Conservation (phyloP, 2,888 invertebrate genomes). For the Cordilura impudica region DNA sequence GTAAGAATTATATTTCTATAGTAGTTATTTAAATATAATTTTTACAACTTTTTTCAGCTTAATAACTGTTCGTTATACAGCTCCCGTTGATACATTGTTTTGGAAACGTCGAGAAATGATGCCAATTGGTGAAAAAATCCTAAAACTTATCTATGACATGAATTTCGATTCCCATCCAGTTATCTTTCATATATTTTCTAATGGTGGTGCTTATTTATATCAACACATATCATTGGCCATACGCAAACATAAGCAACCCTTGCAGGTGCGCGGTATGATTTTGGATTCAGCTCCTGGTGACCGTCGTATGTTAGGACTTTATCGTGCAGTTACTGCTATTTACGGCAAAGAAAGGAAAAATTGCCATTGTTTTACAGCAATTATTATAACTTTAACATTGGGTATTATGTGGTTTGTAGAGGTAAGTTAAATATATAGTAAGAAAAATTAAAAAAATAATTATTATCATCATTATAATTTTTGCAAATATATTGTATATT, state of each 20-base stretch:
- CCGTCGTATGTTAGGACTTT: conserved; percentile 80
- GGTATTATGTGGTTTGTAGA: conserved; percentile 82
- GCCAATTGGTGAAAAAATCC: conserved; percentile 82
- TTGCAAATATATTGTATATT: too few relatives aligned
- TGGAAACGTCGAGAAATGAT: conserved; percentile 82
- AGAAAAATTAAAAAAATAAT: not conserved
- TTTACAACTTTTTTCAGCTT: conserved; percentile 80
- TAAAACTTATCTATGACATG: conserved; percentile 83
- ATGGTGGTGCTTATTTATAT: conserved; percentile 86
- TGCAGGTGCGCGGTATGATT: conserved; percentile 81
- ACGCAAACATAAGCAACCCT: conserved; percentile 79
- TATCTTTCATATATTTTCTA: conserved; percentile 87
- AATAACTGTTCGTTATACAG: conserved; percentile 85
- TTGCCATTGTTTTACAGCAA: conserved; percentile 80
- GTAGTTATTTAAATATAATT: too few relatives aligned
- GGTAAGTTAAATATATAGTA: conserved; percentile 73
- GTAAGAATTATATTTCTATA: too few relatives aligned
- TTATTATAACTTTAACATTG: conserved; percentile 79
- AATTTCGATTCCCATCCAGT: conserved; percentile 85
- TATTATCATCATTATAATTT: too few relatives aligned
- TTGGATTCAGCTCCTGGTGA: conserved; percentile 86
- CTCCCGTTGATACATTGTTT: conserved; percentile 83
- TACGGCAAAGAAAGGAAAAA: conserved; percentile 80
- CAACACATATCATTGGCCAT: conserved; percentile 83
- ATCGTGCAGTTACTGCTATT: conserved; percentile 82